Evolutionary conservation across 2,113 vertebrate genomes (phyloP), one percentile per base, ranked within the genome.

Genomic region (Pomatorhinus ruficollis): DNA sequence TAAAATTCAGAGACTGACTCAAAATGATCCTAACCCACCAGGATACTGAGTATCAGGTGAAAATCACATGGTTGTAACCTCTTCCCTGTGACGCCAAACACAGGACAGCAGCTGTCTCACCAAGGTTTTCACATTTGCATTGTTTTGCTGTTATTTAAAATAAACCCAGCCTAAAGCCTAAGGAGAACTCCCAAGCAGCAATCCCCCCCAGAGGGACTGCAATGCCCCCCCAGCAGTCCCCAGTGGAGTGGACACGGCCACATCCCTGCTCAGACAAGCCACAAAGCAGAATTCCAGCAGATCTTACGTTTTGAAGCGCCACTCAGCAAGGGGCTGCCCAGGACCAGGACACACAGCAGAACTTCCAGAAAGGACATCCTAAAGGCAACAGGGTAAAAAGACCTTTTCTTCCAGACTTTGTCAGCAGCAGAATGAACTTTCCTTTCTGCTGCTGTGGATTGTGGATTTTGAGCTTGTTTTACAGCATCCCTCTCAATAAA

Each of bases 391-490:
- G 56, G 19, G 11, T 5, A 4, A 44, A 40, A 28, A 30, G 39
- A 74, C 61, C 1, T 6, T 12, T 87, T n/a, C 78, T 53, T 37
- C 37, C 44, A 49, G 47, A 11, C 33, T 40, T 11, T 25, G 47
- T 11, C 24, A 53, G 40, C 44, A 65, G 57, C 52, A 83, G 35
- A 84, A 50, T 5, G 27, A 28, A 28, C 30, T 60, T 44, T 17
- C 59, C 87, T 64, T 78, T 49, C 57, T 76, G 76, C 35, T 50
- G 6, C 70, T 63, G 63, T 24, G 63, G 75, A 81, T 37, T 25
- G 8, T 87, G 94, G 94, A 96, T 94, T 98, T 97, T 98, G 88
- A 96, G 96, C 93, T 83, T 81, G 68, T 35, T 90, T 96, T 96
- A 84, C 47, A 81, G 70, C 63, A 95, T 90, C 52, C n/a, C 56